Evolutionary conservation across 2,113 vertebrate genomes (phyloP).

Genomic region (Cynoglossus semilaevis): DNA sequence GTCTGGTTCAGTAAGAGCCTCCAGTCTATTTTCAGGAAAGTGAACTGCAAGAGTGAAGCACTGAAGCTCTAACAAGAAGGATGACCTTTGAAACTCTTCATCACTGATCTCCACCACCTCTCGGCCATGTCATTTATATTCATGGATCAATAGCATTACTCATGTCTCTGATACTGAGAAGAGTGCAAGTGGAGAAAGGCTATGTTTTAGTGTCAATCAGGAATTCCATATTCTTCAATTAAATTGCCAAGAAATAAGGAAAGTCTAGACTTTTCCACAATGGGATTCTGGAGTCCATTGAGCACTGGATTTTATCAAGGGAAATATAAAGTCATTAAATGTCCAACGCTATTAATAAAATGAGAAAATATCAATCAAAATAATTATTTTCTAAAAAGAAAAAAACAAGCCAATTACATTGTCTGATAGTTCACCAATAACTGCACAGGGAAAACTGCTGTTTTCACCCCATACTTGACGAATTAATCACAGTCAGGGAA

Average conservation of each 20-base stretch:
- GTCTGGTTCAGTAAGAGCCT: not conserved
- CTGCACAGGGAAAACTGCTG: too few species aligned
- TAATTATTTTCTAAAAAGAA: too few species aligned
- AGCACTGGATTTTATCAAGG: too few species aligned
- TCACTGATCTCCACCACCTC: slow-evolving; percentile 20
- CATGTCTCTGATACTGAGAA: slow-evolving; percentile 4
- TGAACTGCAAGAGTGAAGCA: not conserved
- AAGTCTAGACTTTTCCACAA: too few species aligned
- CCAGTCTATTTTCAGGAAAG: slow-evolving; percentile 21
- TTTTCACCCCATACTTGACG: not conserved
- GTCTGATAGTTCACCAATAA: too few species aligned
- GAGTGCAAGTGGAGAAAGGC: not conserved
- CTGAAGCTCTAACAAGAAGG: slow-evolving; percentile 15
- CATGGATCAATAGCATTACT: slow-evolving; percentile 18
- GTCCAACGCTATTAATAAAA: too few species aligned
- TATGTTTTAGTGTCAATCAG: slow-evolving; percentile 22
- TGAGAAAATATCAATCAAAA: too few species aligned
- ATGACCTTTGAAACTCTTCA: slow-evolving; percentile 13
- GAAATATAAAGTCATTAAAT: too few species aligned
- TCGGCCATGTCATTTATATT: slow-evolving; percentile 15
- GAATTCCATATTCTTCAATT: slow-evolving; percentile 22
- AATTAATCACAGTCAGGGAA: not conserved
- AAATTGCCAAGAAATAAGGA: not conserved
- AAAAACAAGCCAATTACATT: too few species aligned
- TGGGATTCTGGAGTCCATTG: too few species aligned